Base-by-base conservation (phyloP, 2,113 vertebrate genomes). In the Anthoscopus minutus region DNA sequence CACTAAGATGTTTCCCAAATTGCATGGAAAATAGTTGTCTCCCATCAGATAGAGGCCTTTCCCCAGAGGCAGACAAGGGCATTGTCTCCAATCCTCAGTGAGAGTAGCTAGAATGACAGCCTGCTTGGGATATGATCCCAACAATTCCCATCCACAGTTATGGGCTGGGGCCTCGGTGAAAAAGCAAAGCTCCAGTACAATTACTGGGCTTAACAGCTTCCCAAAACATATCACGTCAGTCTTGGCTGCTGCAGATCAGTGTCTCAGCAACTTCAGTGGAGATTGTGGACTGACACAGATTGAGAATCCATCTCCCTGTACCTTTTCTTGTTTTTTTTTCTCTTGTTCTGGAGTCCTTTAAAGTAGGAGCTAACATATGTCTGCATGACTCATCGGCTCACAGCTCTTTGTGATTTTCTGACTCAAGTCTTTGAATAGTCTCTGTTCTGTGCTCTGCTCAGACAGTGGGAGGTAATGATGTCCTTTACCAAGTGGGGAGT, bases 391-490 rank as follows among this genome's bases (percentile, higher is more conserved):
- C 96, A 96, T 21, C 1, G 1, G 40, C 92, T 92, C 7, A 7
- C 90, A 94, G 79, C 88, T 92, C 61, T 60, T 79, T 7, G 5
- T 81, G 60, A 37, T 85, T 81, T 79, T 91, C 16, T 89, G 70
- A 79, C 81, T 96, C 54, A 78, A 4, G 47, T 38, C 92, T 89
- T 74, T 31, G 37, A 67, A 83, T 62, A 74, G 35, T 30, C 30
- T 90, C 57, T 93, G 31, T 62, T 44, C 57, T 71, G 60, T 73
- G 54, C 83, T 92, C 54, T 76, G 40, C 53, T 91, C 66, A 92
- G 92, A 72, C 73, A n/a, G 90, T 77, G 82, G 88, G 90, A 94
- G 92, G 81, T 64, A 51, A 6, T n/a, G 54, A 73, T 80, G 92
- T 94, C 79, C 66, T 88, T 25, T 77, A 1, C 40, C 44, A 50